Conservation (phyloP, 2,797 vertebrate genomes). For the Alectoris magna region DNA sequence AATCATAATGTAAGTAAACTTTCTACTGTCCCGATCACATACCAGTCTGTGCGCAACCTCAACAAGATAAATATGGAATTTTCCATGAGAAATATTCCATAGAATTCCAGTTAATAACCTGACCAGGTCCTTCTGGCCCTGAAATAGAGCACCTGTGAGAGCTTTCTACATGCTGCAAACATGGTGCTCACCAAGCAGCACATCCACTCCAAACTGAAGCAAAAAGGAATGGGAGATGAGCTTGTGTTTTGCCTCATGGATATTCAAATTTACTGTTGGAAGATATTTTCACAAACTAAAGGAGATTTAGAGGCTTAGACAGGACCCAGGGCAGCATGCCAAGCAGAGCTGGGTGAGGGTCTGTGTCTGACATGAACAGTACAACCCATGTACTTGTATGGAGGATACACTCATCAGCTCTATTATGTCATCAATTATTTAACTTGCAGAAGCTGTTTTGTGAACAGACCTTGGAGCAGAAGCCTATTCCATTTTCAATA, state of each 20-base stretch:
- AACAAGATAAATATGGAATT: not conserved
- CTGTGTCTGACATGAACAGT: accelerated
- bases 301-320: not conserved
- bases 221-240: not conserved
- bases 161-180: not conserved
- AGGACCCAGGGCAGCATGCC: accelerated
- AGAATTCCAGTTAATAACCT: not conserved
- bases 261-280: not conserved
- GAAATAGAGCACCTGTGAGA: not conserved
- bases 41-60: not conserved
- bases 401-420: not conserved
- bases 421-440: conserved; percentile 16
- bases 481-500: conserved; percentile 28
- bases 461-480: conserved; percentile 25
- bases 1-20: not conserved
- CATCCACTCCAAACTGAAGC: not conserved
- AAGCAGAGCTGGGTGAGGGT: not conserved
- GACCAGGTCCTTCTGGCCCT: not conserved
- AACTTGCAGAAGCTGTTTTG: conserved; percentile 22
- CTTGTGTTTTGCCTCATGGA: not conserved
- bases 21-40: not conserved
- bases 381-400: not conserved
- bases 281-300: not conserved
- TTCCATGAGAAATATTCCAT: not conserved
- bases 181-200: not conserved